Base-by-base conservation (phyloP, 2,888 invertebrate species). In the Urechis unicinctus region DNA sequence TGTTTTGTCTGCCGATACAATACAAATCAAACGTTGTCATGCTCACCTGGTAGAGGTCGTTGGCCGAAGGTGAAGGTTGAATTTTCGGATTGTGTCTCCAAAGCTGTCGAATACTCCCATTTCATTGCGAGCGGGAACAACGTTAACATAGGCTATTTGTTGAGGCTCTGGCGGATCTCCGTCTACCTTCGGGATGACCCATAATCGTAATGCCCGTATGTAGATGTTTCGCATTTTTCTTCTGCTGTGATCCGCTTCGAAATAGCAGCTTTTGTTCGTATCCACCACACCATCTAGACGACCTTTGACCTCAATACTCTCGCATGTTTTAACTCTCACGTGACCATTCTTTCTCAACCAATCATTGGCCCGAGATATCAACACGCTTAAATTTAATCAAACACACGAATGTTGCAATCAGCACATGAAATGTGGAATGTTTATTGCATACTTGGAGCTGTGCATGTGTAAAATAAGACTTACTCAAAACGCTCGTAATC, bases 301-400 rank as follows among this genome's bases (percentile, higher is more conserved):
- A 52, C 65, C 65, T 56, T 65, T 65, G 52, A 65, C 62, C 62
- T 65, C 65, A 22, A 65, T 65, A 47, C 63, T 64, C 53, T 65
- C 65, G 49, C 63, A 64, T 21, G 59, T 61, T 54, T 58, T 60
- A 36, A 62, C 65, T 24, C 52, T 50, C 30, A 65, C 49, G 31
- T 57, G 50, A 17, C 55, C 48, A 48, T 60, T 55, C 24, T 50
- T 22, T 26, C 56, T 47, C 30, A 65, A 50, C 65, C 65, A 65
- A 9, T 64, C 65, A 30, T 65, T 65, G 22, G 65, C 65, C 25
- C 65, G 36, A 9, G 52, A 52, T 48, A 65, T 55, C 28, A 65
- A 55, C 17, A 56, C 57, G 43, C 65, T 65, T 57, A 6, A 53
- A 46, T 25, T 9, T 9, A n/a, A n/a, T n/a, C n/a, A n/a, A n/a